Base-by-base conservation (phyloP, 2,797 vertebrate genomes). In the Alcedo atthis region DNA sequence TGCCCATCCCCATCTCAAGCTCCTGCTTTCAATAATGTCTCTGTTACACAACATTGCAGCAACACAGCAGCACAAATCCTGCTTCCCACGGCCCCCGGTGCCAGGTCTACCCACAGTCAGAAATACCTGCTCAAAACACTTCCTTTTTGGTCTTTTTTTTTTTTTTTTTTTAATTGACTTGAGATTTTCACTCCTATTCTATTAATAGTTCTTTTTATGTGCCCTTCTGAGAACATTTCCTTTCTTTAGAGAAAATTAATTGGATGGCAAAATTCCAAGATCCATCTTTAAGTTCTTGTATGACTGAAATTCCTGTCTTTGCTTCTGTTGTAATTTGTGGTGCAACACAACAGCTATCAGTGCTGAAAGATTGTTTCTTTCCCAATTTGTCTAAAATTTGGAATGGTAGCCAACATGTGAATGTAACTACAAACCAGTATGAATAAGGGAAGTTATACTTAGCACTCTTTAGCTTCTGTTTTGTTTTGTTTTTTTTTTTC, bases 31-130 rank as follows among this genome's bases (percentile, higher is more conserved):
- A 67, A 5, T 79, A 77, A 68, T 1, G 19, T 49, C 67, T 59
- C 43, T 57, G 15, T 96, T 95, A 46, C 71, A 24, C 83, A 96
- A 94, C 40, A 25, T 17, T 2, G 2, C 45, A 75, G n/a, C 49
- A 77, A 66, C 70, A 43, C 3, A 21, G 26, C 2, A 1, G 42
- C 82, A 43, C 8, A 9, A 84, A 70, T 37, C 55, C 68, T 61
- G 61, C 86, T 90, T 91, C 86, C 91, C 94, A 94, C 32, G 0
- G 77, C 37, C 33, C 61, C 55, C 3, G 0, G 28, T 54, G 66
- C 74, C 70, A 82, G 21, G 28, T 48, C 74, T 68, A 30, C 48
- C 43, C 0, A 1, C 73, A 53, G 46, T 26, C 62, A 43, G 40
- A 78, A 76, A 67, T 20, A 33, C 26, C 32, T 54, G 30, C 55